Base-by-base conservation (phyloP, 2,888 invertebrate genomes). In the Podabrus alpinus region DNA sequence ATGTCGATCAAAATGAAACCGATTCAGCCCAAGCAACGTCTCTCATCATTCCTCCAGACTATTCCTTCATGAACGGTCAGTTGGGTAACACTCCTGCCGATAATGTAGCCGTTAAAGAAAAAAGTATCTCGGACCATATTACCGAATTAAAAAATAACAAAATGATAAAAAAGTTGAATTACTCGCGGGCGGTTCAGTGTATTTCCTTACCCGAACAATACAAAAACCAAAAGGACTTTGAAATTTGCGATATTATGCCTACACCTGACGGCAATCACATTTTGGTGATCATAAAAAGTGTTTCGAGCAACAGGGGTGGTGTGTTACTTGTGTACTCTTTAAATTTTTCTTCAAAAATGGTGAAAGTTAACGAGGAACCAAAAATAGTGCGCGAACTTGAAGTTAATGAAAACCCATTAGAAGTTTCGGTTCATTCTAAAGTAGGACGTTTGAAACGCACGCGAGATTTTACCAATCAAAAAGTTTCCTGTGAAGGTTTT, bases 181-280 rank as follows among this genome's bases (percentile, higher is more conserved):
- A 87, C 75, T 86, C 87, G 1, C 83, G 86, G 64, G 91, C 91
- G 0, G 88, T 92, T 21, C 92, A 92, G 83, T 91, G 91, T 82
- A 84, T 92, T 19, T 86, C 87, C 80, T 86, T 92, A 78, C 91
- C 91, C 13, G 80, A 88, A 5, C 87, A 86, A 71, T 86, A 90
- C 75, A 88, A 88, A 76, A 85, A 89, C 16, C 86, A 86, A 71
- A 88, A 88, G 61, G 88, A 90, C 81, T 86, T 91, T 66, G 89
- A 88, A 81, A 89, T 93, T 15, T 90, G 90, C 0, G 92, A 92
- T 81, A 89, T 95, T 62, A 83, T 93, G 74, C 92, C 94, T 0
- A 93, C 93, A 0, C 90, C 91, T 77, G 93, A 94, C 83, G 92
- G 92, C 77, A 90, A 90, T 76, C 92, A 93, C 84, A 83, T 95